These are phyloP conservation scores for Xenus cinereus DNA, from an alignment of 2,113 vertebrate genomes.

Conservation along the genomic window DNA sequence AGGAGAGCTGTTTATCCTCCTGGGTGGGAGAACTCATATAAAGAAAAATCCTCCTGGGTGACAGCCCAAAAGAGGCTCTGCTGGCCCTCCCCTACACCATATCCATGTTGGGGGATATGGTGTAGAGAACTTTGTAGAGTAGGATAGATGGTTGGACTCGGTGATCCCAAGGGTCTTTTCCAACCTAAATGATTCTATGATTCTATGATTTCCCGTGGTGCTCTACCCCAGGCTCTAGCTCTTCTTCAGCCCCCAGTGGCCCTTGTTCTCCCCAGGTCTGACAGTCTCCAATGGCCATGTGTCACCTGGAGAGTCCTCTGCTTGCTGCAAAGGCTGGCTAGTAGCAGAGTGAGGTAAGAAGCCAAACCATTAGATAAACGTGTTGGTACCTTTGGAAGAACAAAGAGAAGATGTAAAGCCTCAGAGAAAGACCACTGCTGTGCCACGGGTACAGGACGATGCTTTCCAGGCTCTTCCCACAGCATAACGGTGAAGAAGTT, in stretches of 20 bases:
- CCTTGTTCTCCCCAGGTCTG: background rate
- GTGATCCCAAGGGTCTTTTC: too few relatives aligned
- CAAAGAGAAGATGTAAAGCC: background rate
- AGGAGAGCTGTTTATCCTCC: background rate
- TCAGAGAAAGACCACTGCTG: background rate
- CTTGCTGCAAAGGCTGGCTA: background rate
- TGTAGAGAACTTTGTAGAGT: too few relatives aligned
- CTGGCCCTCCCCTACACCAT: background rate
- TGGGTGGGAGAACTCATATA: background rate
- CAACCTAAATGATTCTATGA: too few relatives aligned
- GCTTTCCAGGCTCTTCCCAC: background rate
- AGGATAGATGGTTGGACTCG: too few relatives aligned
- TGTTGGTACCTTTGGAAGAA: background rate
- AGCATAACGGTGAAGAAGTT: accelerated
- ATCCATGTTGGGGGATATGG: too few relatives aligned
- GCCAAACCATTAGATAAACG: background rate
- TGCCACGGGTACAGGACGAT: accelerated
- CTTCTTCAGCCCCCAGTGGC: background rate
- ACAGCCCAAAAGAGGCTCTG: background rate
- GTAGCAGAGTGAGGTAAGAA: background rate
- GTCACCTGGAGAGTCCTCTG: background rate
- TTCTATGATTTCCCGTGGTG: background rate
- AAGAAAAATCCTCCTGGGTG: background rate
- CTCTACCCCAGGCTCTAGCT: background rate
- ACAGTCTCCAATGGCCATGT: background rate